A percentile compares a stretch with the other conserved stretches of the same genome.
phyloP scores from a whole-genome alignment of 2,888 invertebrate species.

The Oasisia sp. region DNA sequence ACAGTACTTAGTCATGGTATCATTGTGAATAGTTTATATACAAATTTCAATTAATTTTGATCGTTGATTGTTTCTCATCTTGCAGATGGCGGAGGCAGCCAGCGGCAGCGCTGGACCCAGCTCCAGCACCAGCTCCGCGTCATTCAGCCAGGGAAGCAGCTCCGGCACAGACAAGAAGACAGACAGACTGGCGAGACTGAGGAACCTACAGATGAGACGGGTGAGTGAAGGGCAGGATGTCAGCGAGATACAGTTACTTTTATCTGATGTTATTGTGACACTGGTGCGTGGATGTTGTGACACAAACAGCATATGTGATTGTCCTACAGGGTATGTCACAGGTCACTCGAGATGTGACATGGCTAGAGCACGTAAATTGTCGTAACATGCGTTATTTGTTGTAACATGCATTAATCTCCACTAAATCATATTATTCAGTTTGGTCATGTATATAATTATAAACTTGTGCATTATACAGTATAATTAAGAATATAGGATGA shows the following conservation, averaged over 20 bases:
- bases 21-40: neutral
- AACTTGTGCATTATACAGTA: neutral
- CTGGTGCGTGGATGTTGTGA: no score
- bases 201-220: slow-evolving; percentile 26
- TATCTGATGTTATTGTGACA: neutral
- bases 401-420: no score
- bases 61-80: no score
- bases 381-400: no score
- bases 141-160: neutral
- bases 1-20: no score
- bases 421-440: no score
- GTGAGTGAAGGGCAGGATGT: neutral
- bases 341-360: no score
- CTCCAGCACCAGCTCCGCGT: neutral
- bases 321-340: no score
- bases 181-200: slow-evolving; percentile 21
- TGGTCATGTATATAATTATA: neutral
- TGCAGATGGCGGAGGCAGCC: neutral
- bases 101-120: neutral
- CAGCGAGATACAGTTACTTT: neutral
- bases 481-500: no score
- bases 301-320: no score
- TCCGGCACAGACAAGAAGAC: neutral
- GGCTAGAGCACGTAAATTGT: neutral
- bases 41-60: no score